A percentile compares a stretch with the other conserved stretches of the same genome.
phyloP scores from a whole-genome alignment of 92 coral and sea anemone species.

The Epizoanthus stellaris region DNA sequence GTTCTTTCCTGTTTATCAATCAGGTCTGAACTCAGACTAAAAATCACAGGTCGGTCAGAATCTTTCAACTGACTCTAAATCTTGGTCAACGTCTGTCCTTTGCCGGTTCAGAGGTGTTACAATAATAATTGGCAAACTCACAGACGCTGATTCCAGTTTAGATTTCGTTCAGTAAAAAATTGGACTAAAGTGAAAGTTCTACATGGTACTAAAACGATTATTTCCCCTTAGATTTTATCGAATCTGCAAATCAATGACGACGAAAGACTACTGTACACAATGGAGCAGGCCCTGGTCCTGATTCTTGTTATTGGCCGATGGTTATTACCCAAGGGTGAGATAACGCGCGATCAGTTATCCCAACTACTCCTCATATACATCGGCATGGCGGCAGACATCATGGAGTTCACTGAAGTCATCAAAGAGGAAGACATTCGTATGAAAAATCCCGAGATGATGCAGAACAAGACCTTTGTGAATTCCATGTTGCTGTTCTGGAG shows the following conservation, averaged over 20 bases:
- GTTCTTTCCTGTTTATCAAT: too few relatives aligned
- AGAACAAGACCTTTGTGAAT: constrained; percentile 72
- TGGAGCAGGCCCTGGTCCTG: constrained; percentile 96
- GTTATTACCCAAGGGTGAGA: constrained; percentile 93
- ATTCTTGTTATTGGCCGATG: constrained; percentile 94
- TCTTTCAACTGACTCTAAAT: too few relatives aligned
- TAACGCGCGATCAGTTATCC: constrained; percentile 93
- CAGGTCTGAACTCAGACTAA: too few relatives aligned
- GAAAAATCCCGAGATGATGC: constrained; percentile 75
- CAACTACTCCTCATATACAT: constrained; percentile 89
- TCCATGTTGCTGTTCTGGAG: constrained; percentile 92
- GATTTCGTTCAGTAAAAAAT: too few relatives aligned
- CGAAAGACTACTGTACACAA: constrained; percentile 83
- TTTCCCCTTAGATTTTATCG: constrained; percentile 29
- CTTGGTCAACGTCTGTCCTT: too few relatives aligned
- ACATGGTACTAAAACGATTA: background rate
- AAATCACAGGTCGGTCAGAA: too few relatives aligned
- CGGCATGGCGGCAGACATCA: constrained; percentile 94
- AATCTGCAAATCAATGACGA: constrained; percentile 57
- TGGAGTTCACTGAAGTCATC: constrained; percentile 91
- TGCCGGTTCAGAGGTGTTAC: too few relatives aligned
- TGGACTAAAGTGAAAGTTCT: too few relatives aligned
- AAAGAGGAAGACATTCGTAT: constrained; percentile 85
- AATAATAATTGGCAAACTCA: too few relatives aligned
- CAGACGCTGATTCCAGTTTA: too few relatives aligned